A percentile compares a stretch with the other conserved stretches of the same genome.
These are phyloP conservation scores for Dipodomys ordii DNA, from an alignment of 2,113 vertebrate genomes.

Conservation along the genomic window DNA sequence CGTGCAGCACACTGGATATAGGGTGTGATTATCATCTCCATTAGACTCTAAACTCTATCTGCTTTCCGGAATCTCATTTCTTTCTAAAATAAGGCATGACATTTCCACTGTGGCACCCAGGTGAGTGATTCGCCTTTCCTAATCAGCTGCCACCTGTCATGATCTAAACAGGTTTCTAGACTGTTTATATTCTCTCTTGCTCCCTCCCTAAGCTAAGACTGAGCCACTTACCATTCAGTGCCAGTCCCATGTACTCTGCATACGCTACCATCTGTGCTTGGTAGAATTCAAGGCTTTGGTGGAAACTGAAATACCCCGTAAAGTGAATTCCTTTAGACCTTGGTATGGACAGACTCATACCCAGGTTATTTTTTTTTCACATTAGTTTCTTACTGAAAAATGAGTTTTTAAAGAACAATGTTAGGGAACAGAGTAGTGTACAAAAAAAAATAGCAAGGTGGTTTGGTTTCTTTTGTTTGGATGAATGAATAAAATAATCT, in stretches of 20 bases:
- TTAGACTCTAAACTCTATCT: constrained; percentile 36
- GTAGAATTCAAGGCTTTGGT: constrained; percentile 21
- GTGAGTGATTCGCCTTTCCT: constrained; percentile 70
- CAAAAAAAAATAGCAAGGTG: not conserved
- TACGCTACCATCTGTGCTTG: not conserved
- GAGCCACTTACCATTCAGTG: not conserved
- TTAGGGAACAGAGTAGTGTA: not conserved
- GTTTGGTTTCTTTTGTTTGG: constrained; percentile 13
- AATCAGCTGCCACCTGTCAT: constrained; percentile 79
- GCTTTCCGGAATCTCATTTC: constrained; percentile 59
- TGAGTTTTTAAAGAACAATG: not conserved
- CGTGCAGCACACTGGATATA: constrained; percentile 8
- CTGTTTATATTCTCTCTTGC: constrained; percentile 41
- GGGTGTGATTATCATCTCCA: not conserved
- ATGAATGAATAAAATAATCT: constrained; percentile 18
- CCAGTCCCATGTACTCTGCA: not conserved
- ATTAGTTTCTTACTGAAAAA: constrained; percentile 19
- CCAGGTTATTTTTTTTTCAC: constrained; percentile 48
- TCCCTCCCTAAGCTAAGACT: not conserved
- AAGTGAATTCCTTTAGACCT: constrained; percentile 47
- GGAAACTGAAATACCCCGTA: constrained; percentile 24
- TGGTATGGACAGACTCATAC: not conserved
- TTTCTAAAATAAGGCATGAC: constrained; percentile 79
- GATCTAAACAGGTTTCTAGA: constrained; percentile 46
- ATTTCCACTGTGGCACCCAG: constrained; percentile 74